Base-by-base conservation (phyloP, 2,797 vertebrate species). In the Thripadectes ignobilis region DNA sequence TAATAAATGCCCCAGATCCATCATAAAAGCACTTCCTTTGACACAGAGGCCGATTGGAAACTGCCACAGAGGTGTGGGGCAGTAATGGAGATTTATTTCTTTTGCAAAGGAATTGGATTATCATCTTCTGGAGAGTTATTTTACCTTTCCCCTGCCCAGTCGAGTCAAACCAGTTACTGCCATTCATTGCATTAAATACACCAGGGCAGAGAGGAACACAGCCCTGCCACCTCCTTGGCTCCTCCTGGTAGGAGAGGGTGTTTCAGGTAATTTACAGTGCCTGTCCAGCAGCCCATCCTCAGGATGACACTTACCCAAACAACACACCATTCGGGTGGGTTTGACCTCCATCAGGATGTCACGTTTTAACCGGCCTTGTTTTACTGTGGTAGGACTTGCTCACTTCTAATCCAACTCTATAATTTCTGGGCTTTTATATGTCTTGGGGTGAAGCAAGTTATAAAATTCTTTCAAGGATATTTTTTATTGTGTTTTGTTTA, bases 1-100 rank as follows among this genome's bases (percentile, higher is more conserved):
- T 78, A 65, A 86, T 51, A 94, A 88, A 86, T 93, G 91, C 59
- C 62, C 88, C 84, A 92, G 82, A 84, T 94, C 67, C 90, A 90
- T 93, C 92, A 73, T 68, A 82, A 92, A 88, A 94, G 45, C 89
- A 36, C 45, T 49, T 96, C 16, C 69, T 90, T 79, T 92, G 85
- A 58, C 55, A 63, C 3, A 5, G 51, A 48, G 54, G n/a, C 83
- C 12, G 2, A 46, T 48, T 63, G 52, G 73, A 87, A 76, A 82
- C 46, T 88, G 73, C 79, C 78, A n/a, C 16, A 81, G 69, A 38
- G 48, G 55, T 94, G 86, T 51, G 68, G 30, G 79, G 79, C 34
- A 51, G n/a, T 75, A 67, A 93, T 49, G 66, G 76, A 61, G 85
- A 73, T 52, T 54, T 55, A 63, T 92, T 84, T 86, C 63, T 51